These are phyloP conservation scores for Fissipunctia ypsillon DNA, from an alignment of 2,888 invertebrate genomes.

Conservation along the genomic window DNA sequence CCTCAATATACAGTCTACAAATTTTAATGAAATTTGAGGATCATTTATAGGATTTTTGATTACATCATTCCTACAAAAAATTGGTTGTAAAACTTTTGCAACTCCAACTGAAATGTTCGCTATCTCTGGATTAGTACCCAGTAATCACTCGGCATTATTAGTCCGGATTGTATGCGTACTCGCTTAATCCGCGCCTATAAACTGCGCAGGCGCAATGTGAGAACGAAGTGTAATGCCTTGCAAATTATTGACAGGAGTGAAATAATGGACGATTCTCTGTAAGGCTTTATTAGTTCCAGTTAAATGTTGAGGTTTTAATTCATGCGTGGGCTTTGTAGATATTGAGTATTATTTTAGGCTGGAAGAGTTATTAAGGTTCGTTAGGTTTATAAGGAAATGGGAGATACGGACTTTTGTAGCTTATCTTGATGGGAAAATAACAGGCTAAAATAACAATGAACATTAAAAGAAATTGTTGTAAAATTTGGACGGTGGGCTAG, in stretches of 20 bases:
- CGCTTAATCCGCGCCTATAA: slow-evolving; percentile 57
- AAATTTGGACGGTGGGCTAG: neutral
- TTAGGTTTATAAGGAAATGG: slow-evolving; percentile 13
- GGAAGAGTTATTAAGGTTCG: slow-evolving; percentile 16
- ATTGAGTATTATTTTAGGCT: slow-evolving; percentile 49
- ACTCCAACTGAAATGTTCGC: slow-evolving; percentile 6
- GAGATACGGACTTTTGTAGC: neutral
- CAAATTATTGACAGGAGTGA: slow-evolving; percentile 64
- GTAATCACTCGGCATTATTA: slow-evolving; percentile 48
- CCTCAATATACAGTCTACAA: neutral
- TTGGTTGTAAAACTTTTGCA: neutral
- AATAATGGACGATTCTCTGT: slow-evolving; percentile 59
- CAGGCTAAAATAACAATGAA: neutral
- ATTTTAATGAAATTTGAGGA: neutral
- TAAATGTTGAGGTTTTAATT: slow-evolving; percentile 59
- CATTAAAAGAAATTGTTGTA: neutral
- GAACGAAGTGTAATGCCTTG: slow-evolving; percentile 51
- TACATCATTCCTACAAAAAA: neutral
- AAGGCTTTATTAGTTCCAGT: slow-evolving; percentile 60
- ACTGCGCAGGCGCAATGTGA: slow-evolving; percentile 50
- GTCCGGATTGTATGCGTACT: slow-evolving; percentile 53
- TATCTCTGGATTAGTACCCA: slow-evolving; percentile 40
- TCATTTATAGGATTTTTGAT: rapidly evolving
- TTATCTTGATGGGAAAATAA: neutral
- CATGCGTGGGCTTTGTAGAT: slow-evolving; percentile 51